Base-by-base conservation (phyloP, 92 coral and sea anemone species). In the Virgularia gustaviana region DNA sequence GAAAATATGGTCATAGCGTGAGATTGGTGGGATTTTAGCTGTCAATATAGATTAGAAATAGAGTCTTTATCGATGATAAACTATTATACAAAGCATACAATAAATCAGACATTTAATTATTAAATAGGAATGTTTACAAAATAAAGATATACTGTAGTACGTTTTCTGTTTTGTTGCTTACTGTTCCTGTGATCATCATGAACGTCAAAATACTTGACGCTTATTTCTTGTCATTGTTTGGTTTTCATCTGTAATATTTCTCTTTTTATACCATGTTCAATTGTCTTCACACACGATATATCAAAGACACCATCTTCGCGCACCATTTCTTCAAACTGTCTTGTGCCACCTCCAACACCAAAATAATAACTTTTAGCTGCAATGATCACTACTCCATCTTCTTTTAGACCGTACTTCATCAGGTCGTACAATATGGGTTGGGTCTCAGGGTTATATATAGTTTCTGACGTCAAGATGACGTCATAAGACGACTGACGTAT, bases 301-400 rank as follows among this genome's bases (percentile, higher is more conserved):
- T 84, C 72, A 62, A 89, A 78, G 23, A 55, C 72, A 2, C 89
- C 88, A 67, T 75, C 80, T 56, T 70, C 75, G 38, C 19, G 71
- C 3, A 92, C 90, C 51, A 76, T n/a, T 31, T 73, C 53, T 51
- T 79, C 90, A 86, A 92, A 92, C 28, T 87, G 77, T 56, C 91
- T 83, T n/a, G 98, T 92, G 6, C 98, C 96, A 28, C 98, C 98
- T 43, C 98, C 98, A 11, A 92, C 98, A 51, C 98, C 98, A 89
- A 92, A 92, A 64, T 92, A 92, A 49, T 88, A 70, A 16, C 87
- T 89, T 76, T 92, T 92, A 36, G 96, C 98, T 13, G 98, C 98
- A 36, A 92, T 64, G 68, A 81, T 89, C 5, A 83, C 96, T 3
- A 85, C 51, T 1, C 98, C 98, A 9, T 36, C 16, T 4, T 87